Conservation (phyloP, 2,113 vertebrate species). For the Thomomys bottae region DNA sequence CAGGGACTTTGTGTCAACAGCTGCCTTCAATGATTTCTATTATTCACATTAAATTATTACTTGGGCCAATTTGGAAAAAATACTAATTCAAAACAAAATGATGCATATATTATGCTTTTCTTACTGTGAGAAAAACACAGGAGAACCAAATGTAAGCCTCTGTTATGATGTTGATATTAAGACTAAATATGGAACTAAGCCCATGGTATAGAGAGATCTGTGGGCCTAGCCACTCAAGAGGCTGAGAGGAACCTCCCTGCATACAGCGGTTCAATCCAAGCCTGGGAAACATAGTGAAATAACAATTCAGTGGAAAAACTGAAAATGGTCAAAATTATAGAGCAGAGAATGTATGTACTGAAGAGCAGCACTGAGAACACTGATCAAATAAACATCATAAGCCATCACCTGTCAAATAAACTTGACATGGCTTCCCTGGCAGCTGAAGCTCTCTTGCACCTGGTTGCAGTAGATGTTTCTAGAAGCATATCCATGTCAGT, state of each 20-base stretch:
- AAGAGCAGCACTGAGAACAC: background rate
- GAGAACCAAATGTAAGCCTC: background rate
- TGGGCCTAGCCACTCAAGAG: background rate
- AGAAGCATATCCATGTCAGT: background rate
- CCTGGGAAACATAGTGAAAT: no score
- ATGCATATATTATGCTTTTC: background rate
- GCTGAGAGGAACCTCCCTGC: background rate
- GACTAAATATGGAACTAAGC: background rate
- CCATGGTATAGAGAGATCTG: background rate
- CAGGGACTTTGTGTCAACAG: conserved; percentile 1
- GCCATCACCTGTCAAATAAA: background rate
- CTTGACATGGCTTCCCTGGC: background rate
- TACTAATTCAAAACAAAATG: background rate
- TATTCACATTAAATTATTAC: conserved; percentile 20
- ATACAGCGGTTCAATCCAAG: background rate
- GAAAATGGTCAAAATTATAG: background rate
- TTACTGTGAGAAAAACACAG: background rate
- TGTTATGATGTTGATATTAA: background rate
- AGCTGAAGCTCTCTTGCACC: background rate
- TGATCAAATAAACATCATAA: background rate
- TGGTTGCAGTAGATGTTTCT: background rate
- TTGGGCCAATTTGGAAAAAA: background rate
- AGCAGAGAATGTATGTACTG: background rate
- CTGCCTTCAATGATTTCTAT: background rate
- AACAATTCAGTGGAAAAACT: no score